Conservation (phyloP, 2,888 invertebrate genomes). For the Nezara viridula region DNA sequence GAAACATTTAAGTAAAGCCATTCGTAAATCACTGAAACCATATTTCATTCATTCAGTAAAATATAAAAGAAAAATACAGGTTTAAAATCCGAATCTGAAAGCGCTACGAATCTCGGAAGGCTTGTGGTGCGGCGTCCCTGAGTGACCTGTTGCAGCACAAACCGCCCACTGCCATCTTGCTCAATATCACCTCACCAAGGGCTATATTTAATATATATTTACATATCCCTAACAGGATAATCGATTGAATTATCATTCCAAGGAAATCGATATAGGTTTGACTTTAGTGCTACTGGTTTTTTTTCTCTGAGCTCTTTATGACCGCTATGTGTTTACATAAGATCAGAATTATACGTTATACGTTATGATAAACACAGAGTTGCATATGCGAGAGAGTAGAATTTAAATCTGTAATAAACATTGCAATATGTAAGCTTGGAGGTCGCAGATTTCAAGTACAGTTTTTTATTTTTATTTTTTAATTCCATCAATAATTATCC, state of each 20-base stretch:
- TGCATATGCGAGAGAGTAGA: not conserved
- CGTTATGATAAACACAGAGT: not conserved
- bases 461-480: too few species aligned
- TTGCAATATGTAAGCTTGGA: not conserved
- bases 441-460: not conserved
- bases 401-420: not conserved
- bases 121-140: not conserved
- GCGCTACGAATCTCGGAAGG: constrained; percentile 14
- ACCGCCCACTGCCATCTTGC: not conserved
- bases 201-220: not conserved
- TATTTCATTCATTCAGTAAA: too few species aligned
- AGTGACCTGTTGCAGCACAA: not conserved
- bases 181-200: not conserved
- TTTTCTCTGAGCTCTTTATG: not conserved
- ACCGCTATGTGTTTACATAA: not conserved
- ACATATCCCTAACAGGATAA: not conserved
- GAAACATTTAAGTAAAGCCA: too few species aligned
- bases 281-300: constrained; percentile 2
- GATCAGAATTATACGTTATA: not conserved
- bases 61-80: not conserved
- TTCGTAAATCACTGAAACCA: too few species aligned
- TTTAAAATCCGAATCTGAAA: not conserved
- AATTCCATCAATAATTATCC: too few species aligned
- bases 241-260: constrained; percentile 13
- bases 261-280: not conserved